A percentile compares a stretch with the other conserved stretches of the same genome.
Conservation (phyloP, 2,113 vertebrate species). For the Eidolon helvum region DNA sequence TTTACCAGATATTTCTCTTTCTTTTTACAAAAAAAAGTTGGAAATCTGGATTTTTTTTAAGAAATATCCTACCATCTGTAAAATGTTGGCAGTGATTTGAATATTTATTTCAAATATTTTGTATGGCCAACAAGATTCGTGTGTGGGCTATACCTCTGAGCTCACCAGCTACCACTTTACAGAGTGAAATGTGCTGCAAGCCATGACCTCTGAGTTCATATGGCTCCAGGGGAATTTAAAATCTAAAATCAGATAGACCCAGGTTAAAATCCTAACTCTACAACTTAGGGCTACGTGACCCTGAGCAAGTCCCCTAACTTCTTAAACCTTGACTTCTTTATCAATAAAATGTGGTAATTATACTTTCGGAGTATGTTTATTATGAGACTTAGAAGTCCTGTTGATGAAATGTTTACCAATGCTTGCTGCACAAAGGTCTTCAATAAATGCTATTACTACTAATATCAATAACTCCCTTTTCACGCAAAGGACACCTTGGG, state of each 20-base stretch:
- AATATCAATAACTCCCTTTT: neutral
- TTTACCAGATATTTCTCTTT: neutral
- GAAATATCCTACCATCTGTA: neutral
- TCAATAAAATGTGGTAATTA: neutral
- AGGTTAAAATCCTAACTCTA: neutral
- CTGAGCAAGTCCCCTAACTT: neutral
- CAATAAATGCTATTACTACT: neutral
- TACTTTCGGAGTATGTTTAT: neutral
- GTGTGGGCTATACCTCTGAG: neutral
- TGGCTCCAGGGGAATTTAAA: neutral
- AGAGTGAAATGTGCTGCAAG: neutral
- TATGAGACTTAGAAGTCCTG: neutral
- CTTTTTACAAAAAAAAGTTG: neutral
- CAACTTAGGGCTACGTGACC: neutral
- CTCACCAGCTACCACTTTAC: neutral
- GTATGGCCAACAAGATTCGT: neutral
- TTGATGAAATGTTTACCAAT: neutral
- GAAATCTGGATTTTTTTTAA: constrained; percentile 19
- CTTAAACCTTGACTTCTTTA: neutral
- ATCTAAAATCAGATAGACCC: constrained; percentile 6
- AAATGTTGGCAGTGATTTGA: neutral
- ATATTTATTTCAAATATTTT: constrained; percentile 35
- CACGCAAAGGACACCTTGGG: constrained; percentile 93
- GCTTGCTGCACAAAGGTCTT: neutral
- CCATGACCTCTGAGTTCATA: neutral